Conservation (phyloP, 2,113 vertebrate species). For the Chloroceryle aenea region DNA sequence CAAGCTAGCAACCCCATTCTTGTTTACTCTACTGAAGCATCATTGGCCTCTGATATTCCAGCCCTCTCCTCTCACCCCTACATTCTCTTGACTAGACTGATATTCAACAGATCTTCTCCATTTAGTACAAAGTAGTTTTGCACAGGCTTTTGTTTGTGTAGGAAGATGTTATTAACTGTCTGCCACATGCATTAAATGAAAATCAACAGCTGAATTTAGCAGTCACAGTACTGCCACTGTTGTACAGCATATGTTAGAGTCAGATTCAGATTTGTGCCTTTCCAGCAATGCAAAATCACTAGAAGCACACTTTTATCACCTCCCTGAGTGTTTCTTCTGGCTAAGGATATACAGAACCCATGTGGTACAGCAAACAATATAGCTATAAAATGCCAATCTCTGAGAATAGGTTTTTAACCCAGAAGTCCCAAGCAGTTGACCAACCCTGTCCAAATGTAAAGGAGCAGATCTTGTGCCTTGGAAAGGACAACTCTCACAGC, state of each 20-base stretch:
- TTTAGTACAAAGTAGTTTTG: background rate
- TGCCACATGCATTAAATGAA: background rate
- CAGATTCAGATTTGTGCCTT: background rate
- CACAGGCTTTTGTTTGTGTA: background rate
- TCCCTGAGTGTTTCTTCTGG: background rate
- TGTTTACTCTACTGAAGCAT: background rate
- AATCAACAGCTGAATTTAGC: background rate
- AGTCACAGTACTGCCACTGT: background rate
- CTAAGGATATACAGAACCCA: background rate
- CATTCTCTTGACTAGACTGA: background rate
- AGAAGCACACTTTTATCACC: background rate
- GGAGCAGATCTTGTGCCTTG: rapidly evolving
- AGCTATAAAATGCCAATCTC: background rate
- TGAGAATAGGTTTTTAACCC: background rate
- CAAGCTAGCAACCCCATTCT: background rate
- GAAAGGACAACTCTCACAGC: background rate
- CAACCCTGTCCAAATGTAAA: background rate
- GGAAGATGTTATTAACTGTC: background rate
- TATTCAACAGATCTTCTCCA: background rate
- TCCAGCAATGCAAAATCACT: background rate
- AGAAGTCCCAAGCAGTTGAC: background rate
- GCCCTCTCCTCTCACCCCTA: background rate
- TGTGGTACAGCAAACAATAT: background rate
- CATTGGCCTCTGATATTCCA: background rate
- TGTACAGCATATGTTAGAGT: background rate